Conservation (phyloP, 2,888 invertebrate species). For the Dryadula phaetusa region DNA sequence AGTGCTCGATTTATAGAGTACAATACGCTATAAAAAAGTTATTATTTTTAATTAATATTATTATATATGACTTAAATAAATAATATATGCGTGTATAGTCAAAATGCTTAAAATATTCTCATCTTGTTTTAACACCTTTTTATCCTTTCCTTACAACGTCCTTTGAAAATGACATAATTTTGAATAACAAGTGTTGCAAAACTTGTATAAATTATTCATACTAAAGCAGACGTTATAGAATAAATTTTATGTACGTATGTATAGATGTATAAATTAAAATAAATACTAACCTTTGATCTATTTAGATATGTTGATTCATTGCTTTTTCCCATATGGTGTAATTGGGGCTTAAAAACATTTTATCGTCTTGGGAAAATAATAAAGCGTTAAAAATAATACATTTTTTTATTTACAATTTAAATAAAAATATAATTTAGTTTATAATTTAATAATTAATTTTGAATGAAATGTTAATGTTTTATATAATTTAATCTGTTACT, state of each 20-base stretch:
- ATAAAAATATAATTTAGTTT: too few species aligned
- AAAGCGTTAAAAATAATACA: background rate
- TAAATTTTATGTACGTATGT: too few species aligned
- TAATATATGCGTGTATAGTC: background rate
- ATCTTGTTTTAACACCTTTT: constrained; percentile 4
- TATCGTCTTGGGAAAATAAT: background rate
- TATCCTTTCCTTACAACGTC: constrained; percentile 14
- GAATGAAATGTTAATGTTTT: too few species aligned
- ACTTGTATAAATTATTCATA: constrained; percentile 15
- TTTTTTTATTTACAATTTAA: background rate
- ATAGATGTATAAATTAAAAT: background rate
- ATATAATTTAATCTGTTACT: too few species aligned
- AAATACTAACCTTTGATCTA: background rate
- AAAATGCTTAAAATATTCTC: background rate
- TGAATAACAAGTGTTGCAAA: constrained; percentile 1
- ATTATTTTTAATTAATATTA: too few species aligned
- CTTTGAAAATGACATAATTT: constrained; percentile 15
- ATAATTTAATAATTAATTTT: too few species aligned
- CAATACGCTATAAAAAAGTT: too few species aligned
- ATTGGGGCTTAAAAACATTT: background rate
- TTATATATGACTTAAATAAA: background rate
- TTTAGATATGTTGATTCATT: background rate
- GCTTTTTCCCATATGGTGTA: background rate
- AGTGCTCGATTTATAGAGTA: too few species aligned
- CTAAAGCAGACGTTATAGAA: background rate